These are phyloP conservation scores for Scolopax mira DNA, from an alignment of 2,113 vertebrate species.

Conservation along the genomic window DNA sequence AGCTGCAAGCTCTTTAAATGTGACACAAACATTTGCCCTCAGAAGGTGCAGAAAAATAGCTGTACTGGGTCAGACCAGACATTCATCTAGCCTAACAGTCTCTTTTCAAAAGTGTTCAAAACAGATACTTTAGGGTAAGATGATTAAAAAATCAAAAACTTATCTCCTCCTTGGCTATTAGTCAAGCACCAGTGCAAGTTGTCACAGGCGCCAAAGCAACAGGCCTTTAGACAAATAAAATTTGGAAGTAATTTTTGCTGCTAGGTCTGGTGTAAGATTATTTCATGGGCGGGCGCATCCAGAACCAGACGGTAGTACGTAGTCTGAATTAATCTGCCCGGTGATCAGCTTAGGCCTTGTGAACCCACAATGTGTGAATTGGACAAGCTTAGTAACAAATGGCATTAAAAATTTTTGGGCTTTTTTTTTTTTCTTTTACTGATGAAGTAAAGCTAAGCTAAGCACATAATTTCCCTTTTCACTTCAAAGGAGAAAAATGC, in stretches of 20 bases:
- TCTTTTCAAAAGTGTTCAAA: neutral
- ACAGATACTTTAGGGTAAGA: neutral
- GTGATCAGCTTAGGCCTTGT: neutral
- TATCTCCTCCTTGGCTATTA: neutral
- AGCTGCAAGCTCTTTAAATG: neutral
- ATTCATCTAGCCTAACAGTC: neutral
- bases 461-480: neutral
- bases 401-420: accelerated
- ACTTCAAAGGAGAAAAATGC: neutral
- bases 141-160: neutral
- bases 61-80: accelerated
- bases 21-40: neutral
- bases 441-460: neutral
- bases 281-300: neutral
- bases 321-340: neutral
- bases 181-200: neutral
- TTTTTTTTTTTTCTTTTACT: neutral
- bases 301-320: neutral
- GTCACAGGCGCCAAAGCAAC: neutral
- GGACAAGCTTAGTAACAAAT: neutral
- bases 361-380: neutral
- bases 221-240: neutral
- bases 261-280: neutral
- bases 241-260: neutral
- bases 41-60: neutral